Evolutionary conservation across 2,888 invertebrate species (phyloP), one percentile per base, ranked within the genome.

Genomic region (Nephrocerus scutellatus): DNA sequence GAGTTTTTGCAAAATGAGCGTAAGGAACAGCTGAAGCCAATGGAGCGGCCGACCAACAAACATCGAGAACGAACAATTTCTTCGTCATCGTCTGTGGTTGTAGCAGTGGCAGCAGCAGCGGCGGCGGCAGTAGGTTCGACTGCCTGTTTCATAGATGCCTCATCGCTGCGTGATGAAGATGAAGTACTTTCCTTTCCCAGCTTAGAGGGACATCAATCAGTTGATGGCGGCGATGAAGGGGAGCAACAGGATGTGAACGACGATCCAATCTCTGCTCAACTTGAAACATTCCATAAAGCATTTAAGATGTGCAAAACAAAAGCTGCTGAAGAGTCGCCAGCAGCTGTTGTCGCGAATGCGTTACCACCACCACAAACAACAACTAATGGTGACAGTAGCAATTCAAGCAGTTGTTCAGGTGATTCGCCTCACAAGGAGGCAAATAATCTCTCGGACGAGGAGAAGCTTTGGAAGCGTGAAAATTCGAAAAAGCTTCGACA

Each of bases 141-240:
- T 66, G 76, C 78, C 42, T 86, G 80, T 60, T 86, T 85, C 53
- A 86, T 86, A 49, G 84, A 85, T 61, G 85, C 84, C 12, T 79
- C 85, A 6, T 79, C 78, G 57, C 68, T 86, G 46, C 75, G 75
- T 15, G 85, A 85, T 60, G 84, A 85, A 57, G 75, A 73, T 41
- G 77, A 80, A 49, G 56, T 62, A 19, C 45, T 57, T 5, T 56
- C 59, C 2, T 67, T 58, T 45, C 54, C 57, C 15, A 59, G 55
- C 32, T 41, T 59, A 16, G 59, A 60, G 18, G 52, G 53, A 0
- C 52, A 51, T 3, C 47, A 47, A 6, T 35, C 45, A 10, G 48
- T 40, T 18, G 49, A 47, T 22, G 44, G 24, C 31, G 13, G 18
- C 13, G n/a, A 34, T 16, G 6, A 22, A 23, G 31, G 32, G 16